Evolutionary conservation across 2,113 vertebrate genomes (phyloP).

Genomic region (Amphilophus citrinellus): DNA sequence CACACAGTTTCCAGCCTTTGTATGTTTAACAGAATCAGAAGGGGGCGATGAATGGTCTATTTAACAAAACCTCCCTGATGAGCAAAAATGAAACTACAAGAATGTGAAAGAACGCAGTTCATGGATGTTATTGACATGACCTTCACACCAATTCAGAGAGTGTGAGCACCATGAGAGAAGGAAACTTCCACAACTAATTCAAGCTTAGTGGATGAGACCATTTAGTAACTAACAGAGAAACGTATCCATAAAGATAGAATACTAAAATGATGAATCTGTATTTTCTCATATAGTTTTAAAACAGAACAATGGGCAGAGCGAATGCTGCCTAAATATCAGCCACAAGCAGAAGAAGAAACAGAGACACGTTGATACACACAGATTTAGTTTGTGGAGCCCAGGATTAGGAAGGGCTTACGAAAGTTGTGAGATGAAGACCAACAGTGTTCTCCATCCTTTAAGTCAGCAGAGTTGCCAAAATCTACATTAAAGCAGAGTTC

Average conservation of each 20-base stretch:
- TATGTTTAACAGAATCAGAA: slow-evolving; percentile 50
- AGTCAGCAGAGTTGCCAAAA: neutral
- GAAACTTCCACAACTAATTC: neutral
- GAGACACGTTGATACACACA: neutral
- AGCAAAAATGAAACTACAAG: slow-evolving; percentile 31
- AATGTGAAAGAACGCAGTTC: slow-evolving; percentile 16
- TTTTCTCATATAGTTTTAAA: neutral
- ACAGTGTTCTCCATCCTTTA: neutral
- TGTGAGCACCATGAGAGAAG: neutral
- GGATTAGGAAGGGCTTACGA: neutral
- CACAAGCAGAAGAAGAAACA: neutral
- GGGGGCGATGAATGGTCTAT: slow-evolving; percentile 54
- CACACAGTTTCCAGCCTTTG: slow-evolving; percentile 45
- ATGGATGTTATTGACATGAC: slow-evolving; percentile 23
- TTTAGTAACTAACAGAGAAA: neutral
- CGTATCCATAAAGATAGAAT: neutral
- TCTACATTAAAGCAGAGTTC: neutral
- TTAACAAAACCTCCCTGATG: slow-evolving; percentile 48
- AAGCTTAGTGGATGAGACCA: slow-evolving; percentile 4
- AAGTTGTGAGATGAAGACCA: neutral
- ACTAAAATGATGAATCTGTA: neutral
- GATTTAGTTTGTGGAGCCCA: neutral
- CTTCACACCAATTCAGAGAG: neutral
- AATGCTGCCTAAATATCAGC: neutral
- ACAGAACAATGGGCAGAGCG: neutral